These are phyloP conservation scores for Hirtodrosophila trivittata DNA, from an alignment of 2,888 invertebrate species.

Conservation along the genomic window DNA sequence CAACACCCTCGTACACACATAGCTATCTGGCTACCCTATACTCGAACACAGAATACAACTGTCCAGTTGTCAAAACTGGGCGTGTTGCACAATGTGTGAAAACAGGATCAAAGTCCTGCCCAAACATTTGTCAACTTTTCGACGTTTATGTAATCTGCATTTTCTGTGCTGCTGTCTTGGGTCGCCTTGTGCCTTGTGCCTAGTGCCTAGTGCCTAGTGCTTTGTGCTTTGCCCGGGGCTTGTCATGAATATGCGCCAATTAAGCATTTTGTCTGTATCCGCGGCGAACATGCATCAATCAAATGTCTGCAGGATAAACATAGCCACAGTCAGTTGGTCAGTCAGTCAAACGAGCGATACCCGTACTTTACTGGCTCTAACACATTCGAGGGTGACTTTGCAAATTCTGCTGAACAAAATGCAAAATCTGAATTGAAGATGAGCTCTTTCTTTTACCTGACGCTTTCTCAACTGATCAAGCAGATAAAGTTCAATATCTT, in stretches of 20 bases:
- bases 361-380: conserved; percentile 17
- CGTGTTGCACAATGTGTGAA: conserved; percentile 76
- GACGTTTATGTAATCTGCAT: conserved; percentile 71
- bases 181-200: background rate
- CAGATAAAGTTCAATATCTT: background rate
- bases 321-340: conserved; percentile 39
- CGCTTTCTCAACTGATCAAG: background rate
- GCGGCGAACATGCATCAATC: conserved; percentile 72
- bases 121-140: conserved; percentile 71
- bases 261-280: conserved; percentile 73
- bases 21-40: conserved; percentile 2
- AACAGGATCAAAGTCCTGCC: conserved; percentile 74
- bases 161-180: conserved; percentile 8
- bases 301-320: conserved; percentile 69
- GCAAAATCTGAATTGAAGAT: background rate
- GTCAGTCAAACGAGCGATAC: conserved; percentile 33
- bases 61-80: conserved; percentile 25
- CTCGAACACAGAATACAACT: too few species aligned
- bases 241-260: conserved; percentile 73
- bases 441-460: background rate
- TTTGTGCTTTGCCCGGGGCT: conserved; percentile 11
- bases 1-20: conserved; percentile 6
- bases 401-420: background rate
- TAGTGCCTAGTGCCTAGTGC: too few species aligned
- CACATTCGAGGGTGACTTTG: conserved; percentile 40